Percentiles rank a stretch among this genome's conserved stretches.
Conservation (phyloP, 2,113 vertebrate genomes). For the Cyanoliseus patagonus region DNA sequence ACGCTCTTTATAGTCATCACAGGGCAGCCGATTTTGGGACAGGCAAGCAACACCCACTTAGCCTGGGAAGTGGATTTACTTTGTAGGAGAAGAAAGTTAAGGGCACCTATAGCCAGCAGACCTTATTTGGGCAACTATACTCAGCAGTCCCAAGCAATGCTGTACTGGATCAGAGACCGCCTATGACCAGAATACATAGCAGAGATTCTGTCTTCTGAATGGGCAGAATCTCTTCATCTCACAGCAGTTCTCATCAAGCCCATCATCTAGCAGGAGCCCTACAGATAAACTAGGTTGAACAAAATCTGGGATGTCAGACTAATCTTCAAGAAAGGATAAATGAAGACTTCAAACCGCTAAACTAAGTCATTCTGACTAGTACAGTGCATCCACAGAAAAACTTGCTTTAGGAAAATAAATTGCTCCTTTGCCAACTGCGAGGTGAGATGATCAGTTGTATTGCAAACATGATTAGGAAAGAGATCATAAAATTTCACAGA, state of each 20-base stretch:
- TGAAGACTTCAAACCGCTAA: background rate
- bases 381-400: background rate
- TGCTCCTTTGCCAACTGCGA: background rate
- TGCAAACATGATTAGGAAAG: background rate
- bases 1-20: background rate
- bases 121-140: background rate
- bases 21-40: background rate
- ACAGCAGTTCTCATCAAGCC: background rate
- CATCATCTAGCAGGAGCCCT: background rate
- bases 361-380: background rate
- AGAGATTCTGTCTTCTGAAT: background rate
- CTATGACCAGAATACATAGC: background rate
- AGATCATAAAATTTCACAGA: background rate
- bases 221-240: background rate
- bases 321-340: background rate
- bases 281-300: background rate
- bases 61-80: background rate
- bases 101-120: background rate
- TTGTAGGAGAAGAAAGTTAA: background rate
- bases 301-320: background rate
- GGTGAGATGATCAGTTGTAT: background rate
- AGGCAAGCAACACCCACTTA: background rate
- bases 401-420: background rate
- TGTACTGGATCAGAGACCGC: background rate
- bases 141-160: background rate